A percentile compares a stretch with the other conserved stretches of the same genome.
phyloP scores from a whole-genome alignment of 2,888 invertebrate genomes.

The Sylvicola fuscatus region DNA sequence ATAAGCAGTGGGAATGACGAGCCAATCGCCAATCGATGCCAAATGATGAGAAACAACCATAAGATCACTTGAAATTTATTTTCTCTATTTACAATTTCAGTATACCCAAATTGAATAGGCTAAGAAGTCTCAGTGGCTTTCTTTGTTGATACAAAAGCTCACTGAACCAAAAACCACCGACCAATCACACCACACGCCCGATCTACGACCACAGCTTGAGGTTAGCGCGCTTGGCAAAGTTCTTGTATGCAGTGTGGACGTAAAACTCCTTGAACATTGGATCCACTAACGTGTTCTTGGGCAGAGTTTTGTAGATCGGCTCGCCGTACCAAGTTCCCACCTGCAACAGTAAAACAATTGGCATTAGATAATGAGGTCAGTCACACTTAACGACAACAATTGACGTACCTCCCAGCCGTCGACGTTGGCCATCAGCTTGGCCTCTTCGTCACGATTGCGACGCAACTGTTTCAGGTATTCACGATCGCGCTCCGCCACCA shows the following conservation, averaged over 20 bases:
- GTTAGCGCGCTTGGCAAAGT: conserved; percentile 1
- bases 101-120: too few relatives aligned
- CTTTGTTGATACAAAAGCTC: too few relatives aligned
- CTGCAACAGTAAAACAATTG: conserved; percentile 23
- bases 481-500: conserved; percentile 59
- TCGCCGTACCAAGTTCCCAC: conserved; percentile 70
- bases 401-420: conserved; percentile 63
- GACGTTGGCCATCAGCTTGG: conserved; percentile 61
- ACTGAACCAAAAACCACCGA: too few relatives aligned
- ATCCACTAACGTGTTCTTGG: conserved; percentile 37
- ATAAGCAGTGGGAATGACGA: too few relatives aligned
- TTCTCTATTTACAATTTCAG: too few relatives aligned
- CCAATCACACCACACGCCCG: too few relatives aligned
- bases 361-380: neutral
- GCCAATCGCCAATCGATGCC: too few relatives aligned
- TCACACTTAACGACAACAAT: neutral
- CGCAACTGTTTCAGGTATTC: conserved; percentile 52
- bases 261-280: conserved; percentile 52
- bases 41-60: too few relatives aligned
- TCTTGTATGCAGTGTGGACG: conserved; percentile 34
- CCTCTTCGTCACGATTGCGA: conserved; percentile 54
- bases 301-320: conserved; percentile 51
- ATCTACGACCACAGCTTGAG: neutral
- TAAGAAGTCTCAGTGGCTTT: too few relatives aligned
- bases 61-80: too few relatives aligned